phyloP scores from a whole-genome alignment of 2,113 vertebrate species.

The Chunga burmeisteri region DNA sequence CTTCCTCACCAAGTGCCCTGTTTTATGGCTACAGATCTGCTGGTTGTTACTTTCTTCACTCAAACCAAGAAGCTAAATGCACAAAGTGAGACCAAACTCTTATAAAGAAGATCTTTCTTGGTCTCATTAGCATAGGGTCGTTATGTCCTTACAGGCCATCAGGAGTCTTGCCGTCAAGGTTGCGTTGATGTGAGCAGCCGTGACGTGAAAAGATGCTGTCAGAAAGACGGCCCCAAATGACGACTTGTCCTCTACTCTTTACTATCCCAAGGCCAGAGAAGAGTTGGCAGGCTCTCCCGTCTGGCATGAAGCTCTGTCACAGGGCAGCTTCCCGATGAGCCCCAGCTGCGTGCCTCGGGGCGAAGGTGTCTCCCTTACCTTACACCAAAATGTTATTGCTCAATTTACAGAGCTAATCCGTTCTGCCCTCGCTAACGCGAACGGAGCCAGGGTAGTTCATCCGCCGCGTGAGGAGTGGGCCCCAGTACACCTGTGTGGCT shows the following conservation, averaged over 20 bases:
- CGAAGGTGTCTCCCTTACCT: not conserved
- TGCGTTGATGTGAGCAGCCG: not conserved
- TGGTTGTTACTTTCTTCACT: not conserved
- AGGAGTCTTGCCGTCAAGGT: not conserved
- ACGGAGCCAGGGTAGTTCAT: not conserved
- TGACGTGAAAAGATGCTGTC: not conserved
- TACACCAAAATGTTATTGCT: not conserved
- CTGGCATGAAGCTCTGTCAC: not conserved
- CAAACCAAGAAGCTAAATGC: not conserved
- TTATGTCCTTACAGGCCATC: not conserved
- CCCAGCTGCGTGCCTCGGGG: not conserved
- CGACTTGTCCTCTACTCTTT: not conserved
- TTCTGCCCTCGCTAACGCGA: accelerated
- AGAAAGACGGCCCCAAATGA: not conserved
- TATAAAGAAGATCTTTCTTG: not conserved
- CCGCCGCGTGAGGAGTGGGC: not conserved
- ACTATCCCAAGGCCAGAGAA: not conserved
- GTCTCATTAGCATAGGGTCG: not conserved
- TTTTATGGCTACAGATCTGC: not conserved
- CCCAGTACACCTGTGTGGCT: not conserved
- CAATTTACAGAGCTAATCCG: not conserved
- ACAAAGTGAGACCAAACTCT: not conserved
- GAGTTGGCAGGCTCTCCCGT: not conserved
- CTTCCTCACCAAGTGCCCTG: not conserved
- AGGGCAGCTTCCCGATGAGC: not conserved